Percentiles rank a stretch among this genome's conserved stretches.
These are phyloP conservation scores for Xylophagus ater DNA, from an alignment of 2,888 invertebrate genomes.

Conservation along the genomic window DNA sequence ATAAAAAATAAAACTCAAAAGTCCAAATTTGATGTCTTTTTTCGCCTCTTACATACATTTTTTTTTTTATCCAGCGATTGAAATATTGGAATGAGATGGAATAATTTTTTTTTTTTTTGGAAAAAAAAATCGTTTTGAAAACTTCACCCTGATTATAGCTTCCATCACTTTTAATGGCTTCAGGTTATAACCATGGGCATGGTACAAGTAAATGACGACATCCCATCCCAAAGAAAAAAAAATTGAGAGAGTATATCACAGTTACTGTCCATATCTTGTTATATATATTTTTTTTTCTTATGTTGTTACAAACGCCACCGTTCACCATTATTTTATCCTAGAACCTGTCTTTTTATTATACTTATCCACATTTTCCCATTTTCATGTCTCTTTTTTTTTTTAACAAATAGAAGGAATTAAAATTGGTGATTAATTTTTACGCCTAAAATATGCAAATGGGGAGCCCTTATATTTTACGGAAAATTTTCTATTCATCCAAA, in stretches of 20 bases:
- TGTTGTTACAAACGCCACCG: too few species aligned
- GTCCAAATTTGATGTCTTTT: conserved; percentile 17
- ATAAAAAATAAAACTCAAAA: conserved; percentile 7
- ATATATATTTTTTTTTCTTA: too few species aligned
- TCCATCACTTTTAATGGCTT: conserved; percentile 18
- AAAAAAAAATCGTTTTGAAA: neutral
- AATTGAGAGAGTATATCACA: too few species aligned
- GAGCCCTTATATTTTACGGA: too few species aligned
- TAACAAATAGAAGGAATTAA: conserved; percentile 20
- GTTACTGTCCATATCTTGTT: too few species aligned
- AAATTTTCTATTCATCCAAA: too few species aligned
- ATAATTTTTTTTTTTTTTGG: conserved; percentile 1
- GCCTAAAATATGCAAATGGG: conserved; percentile 20
- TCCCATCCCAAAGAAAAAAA: conserved; percentile 3
- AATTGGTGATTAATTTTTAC: conserved; percentile 22
- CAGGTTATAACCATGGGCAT: conserved; percentile 14
- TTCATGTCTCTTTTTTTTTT: neutral
- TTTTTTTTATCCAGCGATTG: neutral
- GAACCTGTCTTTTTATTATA: conserved; percentile 3
- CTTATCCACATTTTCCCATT: conserved; percentile 3
- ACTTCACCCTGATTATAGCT: conserved; percentile 13
- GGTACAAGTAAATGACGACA: conserved; percentile 14
- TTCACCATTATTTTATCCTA: neutral
- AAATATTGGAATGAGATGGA: conserved; percentile 4
- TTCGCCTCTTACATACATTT: conserved; percentile 15